These are phyloP conservation scores for Solenodon paradoxus DNA, from an alignment of 2,113 vertebrate species.

Conservation along the genomic window DNA sequence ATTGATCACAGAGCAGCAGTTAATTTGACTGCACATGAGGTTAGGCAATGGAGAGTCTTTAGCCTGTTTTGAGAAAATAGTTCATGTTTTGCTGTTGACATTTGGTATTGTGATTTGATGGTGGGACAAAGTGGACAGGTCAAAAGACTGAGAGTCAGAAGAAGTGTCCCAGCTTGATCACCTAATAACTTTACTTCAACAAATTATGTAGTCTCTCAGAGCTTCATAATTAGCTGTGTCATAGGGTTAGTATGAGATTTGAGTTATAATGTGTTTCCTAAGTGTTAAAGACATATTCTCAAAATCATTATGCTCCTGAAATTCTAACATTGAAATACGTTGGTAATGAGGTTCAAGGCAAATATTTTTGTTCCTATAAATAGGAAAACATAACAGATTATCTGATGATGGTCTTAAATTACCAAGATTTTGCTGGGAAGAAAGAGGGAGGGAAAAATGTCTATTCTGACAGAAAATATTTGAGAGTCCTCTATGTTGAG, in stretches of 20 bases:
- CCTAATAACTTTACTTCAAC: not conserved
- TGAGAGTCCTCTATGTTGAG: not conserved
- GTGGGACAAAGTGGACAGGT: not conserved
- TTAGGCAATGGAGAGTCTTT: conserved; percentile 41
- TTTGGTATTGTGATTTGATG: not conserved
- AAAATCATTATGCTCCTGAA: not conserved
- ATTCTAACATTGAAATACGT: conserved; percentile 21
- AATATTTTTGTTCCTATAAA: not conserved
- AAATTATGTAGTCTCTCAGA: not conserved
- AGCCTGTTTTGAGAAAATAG: conserved; percentile 29
- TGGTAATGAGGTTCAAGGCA: not conserved
- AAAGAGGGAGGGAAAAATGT: not conserved
- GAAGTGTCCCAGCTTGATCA: not conserved
- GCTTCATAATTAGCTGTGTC: not conserved
- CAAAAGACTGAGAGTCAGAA: not conserved
- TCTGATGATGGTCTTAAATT: not conserved
- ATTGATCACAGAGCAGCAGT: not conserved
- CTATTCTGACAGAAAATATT: not conserved
- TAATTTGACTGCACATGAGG: not conserved
- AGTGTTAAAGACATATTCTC: not conserved
- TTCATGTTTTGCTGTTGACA: not conserved
- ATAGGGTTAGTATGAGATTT: not conserved
- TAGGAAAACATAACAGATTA: not conserved
- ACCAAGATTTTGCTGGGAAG: not conserved
- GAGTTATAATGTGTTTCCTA: not conserved